Base-by-base conservation (phyloP, 2,113 vertebrate genomes). In the Genyomyrus donnyi region DNA sequence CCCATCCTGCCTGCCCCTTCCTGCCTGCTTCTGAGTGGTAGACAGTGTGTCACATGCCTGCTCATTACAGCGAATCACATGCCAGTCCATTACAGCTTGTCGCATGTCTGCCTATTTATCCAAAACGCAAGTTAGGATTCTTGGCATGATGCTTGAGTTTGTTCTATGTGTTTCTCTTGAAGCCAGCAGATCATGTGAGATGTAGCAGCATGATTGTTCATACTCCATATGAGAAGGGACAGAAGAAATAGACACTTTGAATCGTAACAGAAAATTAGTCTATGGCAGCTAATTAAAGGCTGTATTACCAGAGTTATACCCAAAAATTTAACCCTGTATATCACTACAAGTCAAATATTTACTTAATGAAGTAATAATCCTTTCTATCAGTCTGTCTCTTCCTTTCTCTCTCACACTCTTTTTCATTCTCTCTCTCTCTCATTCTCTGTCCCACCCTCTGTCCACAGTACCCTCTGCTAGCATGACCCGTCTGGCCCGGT, bases 401-500 rank as follows among this genome's bases (percentile, higher is more conserved):
- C 35, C 35, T 19, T 42, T 48, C 27, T 87, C 27, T 87, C 46
- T 6, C 48, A 62, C 35, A 90, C 90, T 90, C 6, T 48, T n/a
- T 10, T 83, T 85, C 83, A 46, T 39, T 24, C 35, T 80, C 31
- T 80, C 74, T 77, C 70, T 77, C 19, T 42, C 35, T 80, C 74
- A 39, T 80, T 46, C 85, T 87, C 85, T 87, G 8, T 50, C 46
- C 49, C 27, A 90, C 90, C 52, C 88, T 66, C 90, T 6, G 39
- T 9, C 3, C 85, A 27, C 95, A 99, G 98, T 99, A 98, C 98
- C 98, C 21, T 99, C 98, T 0, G 98, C 97, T 94, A 99, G 98
- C 92, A 98, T 99, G 98, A 99, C 98, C 90, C 98, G 98, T 3
- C 96, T 99, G 88, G 97, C 96, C 0, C 98, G 98, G 90, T 99